These are phyloP conservation scores for Umimayanthus chanpuru DNA, from an alignment of 92 coral and sea anemone genomes.

Conservation along the genomic window DNA sequence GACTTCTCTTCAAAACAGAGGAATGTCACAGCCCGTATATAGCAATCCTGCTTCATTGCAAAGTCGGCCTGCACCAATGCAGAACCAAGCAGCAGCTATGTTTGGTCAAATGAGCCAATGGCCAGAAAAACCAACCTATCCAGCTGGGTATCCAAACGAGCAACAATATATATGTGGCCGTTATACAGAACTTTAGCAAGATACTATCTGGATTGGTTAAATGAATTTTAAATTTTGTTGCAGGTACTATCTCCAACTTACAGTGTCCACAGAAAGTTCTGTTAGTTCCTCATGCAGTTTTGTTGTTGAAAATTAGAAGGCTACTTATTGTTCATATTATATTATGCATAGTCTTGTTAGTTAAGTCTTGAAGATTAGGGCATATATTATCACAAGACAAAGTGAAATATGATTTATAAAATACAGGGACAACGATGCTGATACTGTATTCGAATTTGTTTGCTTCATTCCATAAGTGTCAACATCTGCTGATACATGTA, in stretches of 20 bases:
- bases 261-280: constrained; percentile 10
- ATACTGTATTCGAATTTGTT: too few species aligned
- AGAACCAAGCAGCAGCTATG: constrained; percentile 20
- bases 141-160: constrained; percentile 24
- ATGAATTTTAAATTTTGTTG: constrained; percentile 1
- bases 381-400: too few species aligned
- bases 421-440: too few species aligned
- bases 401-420: too few species aligned
- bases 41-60: constrained; percentile 26
- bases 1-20: constrained; percentile 22
- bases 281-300: constrained; percentile 8
- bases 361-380: not conserved
- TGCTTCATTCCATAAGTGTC: too few species aligned
- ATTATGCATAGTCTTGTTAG: not conserved
- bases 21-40: constrained; percentile 22
- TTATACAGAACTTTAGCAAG: not conserved
- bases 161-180: not conserved
- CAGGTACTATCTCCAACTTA: constrained; percentile 14
- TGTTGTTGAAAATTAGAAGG: constrained; percentile 3
- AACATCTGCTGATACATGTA: too few species aligned
- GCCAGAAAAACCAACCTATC: constrained; percentile 37
- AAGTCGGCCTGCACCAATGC: constrained; percentile 20
- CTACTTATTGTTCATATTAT: not conserved
- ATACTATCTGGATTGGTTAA: not conserved
- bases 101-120: constrained; percentile 21